These are phyloP conservation scores for Channa striata DNA, from an alignment of 2,797 vertebrate genomes.

Conservation along the genomic window DNA sequence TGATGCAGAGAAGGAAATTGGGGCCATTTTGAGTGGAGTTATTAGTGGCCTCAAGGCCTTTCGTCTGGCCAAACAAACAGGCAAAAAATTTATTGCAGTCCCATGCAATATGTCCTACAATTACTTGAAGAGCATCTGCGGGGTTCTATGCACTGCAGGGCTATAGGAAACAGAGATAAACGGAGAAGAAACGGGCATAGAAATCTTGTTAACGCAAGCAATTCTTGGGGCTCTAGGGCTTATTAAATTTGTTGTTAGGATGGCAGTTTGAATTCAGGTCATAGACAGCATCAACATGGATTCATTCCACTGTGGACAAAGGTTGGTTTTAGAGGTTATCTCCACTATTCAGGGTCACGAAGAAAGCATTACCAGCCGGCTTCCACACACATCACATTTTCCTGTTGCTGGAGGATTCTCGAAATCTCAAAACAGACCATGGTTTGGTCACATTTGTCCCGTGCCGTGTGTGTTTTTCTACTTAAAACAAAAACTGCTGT, in stretches of 20 bases:
- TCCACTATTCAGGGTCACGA: conserved; percentile 30
- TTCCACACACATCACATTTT: conserved; percentile 45
- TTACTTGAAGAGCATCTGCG: conserved; percentile 47
- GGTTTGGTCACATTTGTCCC: conserved; percentile 23
- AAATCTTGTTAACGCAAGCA: conserved; percentile 38
- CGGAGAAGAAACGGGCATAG: conserved; percentile 19
- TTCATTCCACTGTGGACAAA: conserved; percentile 57
- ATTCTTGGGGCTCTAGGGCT: conserved; percentile 34
- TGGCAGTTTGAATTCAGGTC: conserved; percentile 58
- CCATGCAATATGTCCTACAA: conserved; percentile 46
- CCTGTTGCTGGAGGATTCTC: conserved; percentile 32
- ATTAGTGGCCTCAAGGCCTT: conserved; percentile 47
- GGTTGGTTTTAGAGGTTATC: conserved; percentile 66
- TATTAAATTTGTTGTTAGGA: conserved; percentile 50
- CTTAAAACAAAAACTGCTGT: conserved; percentile 55
- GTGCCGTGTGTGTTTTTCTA: conserved; percentile 31
- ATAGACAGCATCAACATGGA: conserved; percentile 40
- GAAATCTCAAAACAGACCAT: conserved; percentile 23
- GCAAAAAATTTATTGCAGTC: conserved; percentile 36
- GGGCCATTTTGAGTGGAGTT: conserved; percentile 49
- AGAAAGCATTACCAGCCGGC: conserved; percentile 31
- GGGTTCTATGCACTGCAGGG: conserved; percentile 23
- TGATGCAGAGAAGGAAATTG: conserved; percentile 63
- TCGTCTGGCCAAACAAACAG: conserved; percentile 57
- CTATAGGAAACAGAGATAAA: conserved; percentile 17